Evolutionary conservation across 2,888 invertebrate genomes (phyloP), one percentile per base, ranked within the genome.

Genomic region (Slavum lentiscoides): DNA sequence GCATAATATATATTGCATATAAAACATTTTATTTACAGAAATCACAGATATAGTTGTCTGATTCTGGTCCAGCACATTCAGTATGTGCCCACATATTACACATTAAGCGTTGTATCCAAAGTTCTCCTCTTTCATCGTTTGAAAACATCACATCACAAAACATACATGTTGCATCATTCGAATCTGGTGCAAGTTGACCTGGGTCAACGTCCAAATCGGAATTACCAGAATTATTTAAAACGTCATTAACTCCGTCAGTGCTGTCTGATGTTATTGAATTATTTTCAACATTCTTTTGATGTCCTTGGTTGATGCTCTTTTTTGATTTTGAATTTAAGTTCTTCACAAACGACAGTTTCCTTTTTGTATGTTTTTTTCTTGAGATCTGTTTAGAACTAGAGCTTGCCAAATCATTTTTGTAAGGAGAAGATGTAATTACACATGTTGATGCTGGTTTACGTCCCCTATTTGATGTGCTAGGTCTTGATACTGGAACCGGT

Each of bases 21-120:
- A 59, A 8, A 43, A 43, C 43, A 43, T 62, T 30, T 62, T 19
- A 23, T 19, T 62, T 62, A 30, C 19, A 58, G 19, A 58, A 58
- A 58, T 58, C 55, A 58, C 19, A 19, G n/a, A 58, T 58, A 13
- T 58, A 58, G 19, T 58, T 15, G n/a, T 58, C 1, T 17, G 15
- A 17, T 58, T 58, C 55, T 17, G 55, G 19, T 58, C 55, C 55
- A 58, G 19, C 49, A 43, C 80, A 82, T 9, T n/a, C 23, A 43
- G 72, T 67, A 61, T 80, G 77, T 37, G 55, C 43, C 80, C 73
- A 82, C 30, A 30, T 11, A 30, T 30, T 59, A 59, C 82, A 82
- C 66, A 53, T 80, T 13, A 30, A 39, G 49, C 82, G 80, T 30
- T 49, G 43, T 53, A 75, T 82, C 77, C 82, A 82, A 19, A 80